A percentile compares a stretch with the other conserved stretches of the same genome.
Conservation (phyloP, 1,140 invertebrate species). For the Diprion similis region DNA sequence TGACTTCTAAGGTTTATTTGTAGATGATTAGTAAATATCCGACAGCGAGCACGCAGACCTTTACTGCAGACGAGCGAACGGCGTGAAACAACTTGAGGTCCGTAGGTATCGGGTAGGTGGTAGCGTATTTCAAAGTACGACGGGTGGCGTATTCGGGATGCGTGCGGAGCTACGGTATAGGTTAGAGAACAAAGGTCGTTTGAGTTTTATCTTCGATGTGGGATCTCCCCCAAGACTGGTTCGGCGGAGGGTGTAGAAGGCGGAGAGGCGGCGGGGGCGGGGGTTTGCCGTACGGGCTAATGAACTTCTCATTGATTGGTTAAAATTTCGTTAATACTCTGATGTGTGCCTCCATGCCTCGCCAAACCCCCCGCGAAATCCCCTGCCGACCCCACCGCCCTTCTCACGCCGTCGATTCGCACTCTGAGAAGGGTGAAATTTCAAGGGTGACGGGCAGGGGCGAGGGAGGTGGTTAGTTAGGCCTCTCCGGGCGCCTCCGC, state of each 20-base stretch:
- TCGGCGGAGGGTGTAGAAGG: slow-evolving; percentile 24
- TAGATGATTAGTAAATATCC: no score
- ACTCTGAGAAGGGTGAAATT: slow-evolving; percentile 54
- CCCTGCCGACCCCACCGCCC: not conserved
- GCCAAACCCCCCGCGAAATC: not conserved
- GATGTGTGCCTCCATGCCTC: slow-evolving; percentile 50
- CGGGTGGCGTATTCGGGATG: not conserved
- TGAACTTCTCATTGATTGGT: slow-evolving; percentile 62
- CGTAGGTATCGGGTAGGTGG: no score
- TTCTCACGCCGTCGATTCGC: slow-evolving; percentile 33
- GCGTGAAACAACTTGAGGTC: no score
- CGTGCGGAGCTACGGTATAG: not conserved
- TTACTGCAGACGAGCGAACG: no score
- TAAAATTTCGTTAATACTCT: slow-evolving; percentile 61
- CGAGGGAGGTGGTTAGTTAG: slow-evolving; percentile 45
- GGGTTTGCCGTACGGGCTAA: slow-evolving; percentile 47
- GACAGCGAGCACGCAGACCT: no score
- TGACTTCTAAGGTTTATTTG: no score
- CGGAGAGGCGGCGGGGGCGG: slow-evolving; percentile 26
- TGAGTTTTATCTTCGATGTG: slow-evolving; percentile 41
- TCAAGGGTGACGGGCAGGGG: slow-evolving; percentile 40
- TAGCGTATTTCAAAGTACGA: no score
- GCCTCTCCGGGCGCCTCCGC: slow-evolving; percentile 41
- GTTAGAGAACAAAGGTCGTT: slow-evolving; percentile 10
- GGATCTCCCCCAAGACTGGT: slow-evolving; percentile 43